Evolutionary conservation across 2,888 invertebrate species (phyloP), one percentile per base, ranked within the genome.

Genomic region (Elmis aenea): DNA sequence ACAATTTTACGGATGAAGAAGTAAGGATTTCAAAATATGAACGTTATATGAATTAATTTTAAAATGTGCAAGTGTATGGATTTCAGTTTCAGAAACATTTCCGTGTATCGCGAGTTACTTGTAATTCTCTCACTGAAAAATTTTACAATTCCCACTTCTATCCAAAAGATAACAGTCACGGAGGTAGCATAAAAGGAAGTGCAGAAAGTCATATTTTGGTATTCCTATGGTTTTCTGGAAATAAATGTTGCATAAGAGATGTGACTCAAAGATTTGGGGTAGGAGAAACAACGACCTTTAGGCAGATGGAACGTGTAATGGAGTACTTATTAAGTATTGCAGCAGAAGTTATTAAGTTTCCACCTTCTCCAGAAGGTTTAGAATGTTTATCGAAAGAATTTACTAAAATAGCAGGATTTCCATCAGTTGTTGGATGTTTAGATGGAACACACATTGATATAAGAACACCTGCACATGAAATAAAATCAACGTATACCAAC

Each of bases 401-500:
- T 37, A 10, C 14, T 21, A 31, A 30, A n/a, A 26, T 31, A 31
- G 16, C 34, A 20, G 46, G 45, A 30, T 48, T 50, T 37, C 50
- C 38, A 2, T 13, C 14, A 26, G 41, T 46, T 9, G 10, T 54
- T 11, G 54, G 48, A 4, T 51, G 49, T 35, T 46, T 54, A 23
- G 48, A 51, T 45, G 48, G 50, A 3, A 48, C 43, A 14, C 46
- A 29, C 8, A 49, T 55, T 12, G 21, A 16, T 5, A 55, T 58
- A 5, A 43, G 50, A 29, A 56, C 53, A 24, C 55, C 57, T 16
- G 54, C 42, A 5, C 42, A 54, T 22, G 61, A 61, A 55, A 48
- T 57, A 5, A 53, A 53, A 41, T 55, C 47, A 1, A 61, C 55
- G 3, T 61, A 59, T 40, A 45, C 51, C 2, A 62, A 64, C 32